Evolutionary conservation across 2,888 invertebrate genomes (phyloP).

Genomic region (Oscheius sp.): DNA sequence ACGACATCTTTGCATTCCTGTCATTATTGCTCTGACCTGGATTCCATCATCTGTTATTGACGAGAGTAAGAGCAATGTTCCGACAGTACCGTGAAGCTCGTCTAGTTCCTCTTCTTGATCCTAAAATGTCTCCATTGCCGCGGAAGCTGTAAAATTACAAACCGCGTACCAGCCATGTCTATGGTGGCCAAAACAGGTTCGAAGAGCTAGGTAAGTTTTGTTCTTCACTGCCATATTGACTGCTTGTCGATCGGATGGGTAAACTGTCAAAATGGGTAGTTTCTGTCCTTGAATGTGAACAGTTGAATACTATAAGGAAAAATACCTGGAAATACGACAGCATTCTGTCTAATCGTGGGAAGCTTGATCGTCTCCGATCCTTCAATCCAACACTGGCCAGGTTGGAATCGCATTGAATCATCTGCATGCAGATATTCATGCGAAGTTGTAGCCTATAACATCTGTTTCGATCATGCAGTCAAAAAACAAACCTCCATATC

Average conservation of each 20-base stretch:
- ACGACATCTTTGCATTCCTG: slow-evolving; percentile 18
- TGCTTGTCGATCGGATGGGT: slow-evolving; percentile 17
- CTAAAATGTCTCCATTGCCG: neutral
- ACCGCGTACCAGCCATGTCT: neutral
- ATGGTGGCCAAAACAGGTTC: slow-evolving; percentile 1
- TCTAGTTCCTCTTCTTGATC: neutral
- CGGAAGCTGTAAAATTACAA: neutral
- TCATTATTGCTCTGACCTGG: slow-evolving; percentile 7
- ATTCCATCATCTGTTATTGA: slow-evolving; percentile 10
- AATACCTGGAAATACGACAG: slow-evolving; percentile 24
- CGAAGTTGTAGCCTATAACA: slow-evolving; percentile 14
- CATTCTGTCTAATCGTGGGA: slow-evolving; percentile 3
- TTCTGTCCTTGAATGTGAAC: slow-evolving; percentile 12
- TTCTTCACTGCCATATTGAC: neutral
- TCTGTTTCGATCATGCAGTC: neutral
- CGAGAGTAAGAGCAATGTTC: slow-evolving; percentile 4
- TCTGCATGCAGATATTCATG: slow-evolving; percentile 18
- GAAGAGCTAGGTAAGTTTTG: slow-evolving; percentile 15
- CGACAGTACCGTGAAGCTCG: neutral
- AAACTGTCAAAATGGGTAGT: slow-evolving; percentile 11
- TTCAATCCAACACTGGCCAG: slow-evolving; percentile 9
- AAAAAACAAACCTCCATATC: slow-evolving; percentile 10
- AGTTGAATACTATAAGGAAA: neutral
- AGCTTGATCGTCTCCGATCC: neutral
- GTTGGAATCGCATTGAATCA: neutral